Evolutionary conservation across 2,888 invertebrate species (phyloP), one percentile per base, ranked within the genome.

Genomic region (Amphipyra tragopoginis): DNA sequence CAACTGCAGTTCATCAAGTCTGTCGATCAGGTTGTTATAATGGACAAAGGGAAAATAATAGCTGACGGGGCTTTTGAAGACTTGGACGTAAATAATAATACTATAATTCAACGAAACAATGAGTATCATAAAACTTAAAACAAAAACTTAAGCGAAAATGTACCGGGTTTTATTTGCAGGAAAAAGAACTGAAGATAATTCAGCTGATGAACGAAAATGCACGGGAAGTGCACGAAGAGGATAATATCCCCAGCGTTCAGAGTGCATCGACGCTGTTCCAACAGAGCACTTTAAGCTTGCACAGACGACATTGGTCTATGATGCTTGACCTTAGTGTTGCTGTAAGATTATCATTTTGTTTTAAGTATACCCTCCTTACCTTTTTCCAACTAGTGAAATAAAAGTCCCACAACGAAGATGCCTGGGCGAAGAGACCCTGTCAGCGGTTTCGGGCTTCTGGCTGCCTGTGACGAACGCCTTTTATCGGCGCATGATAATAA

Each of bases 1-100:
- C 98, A 98, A 86, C 89, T 98, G 52, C 98, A 98, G 86, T 98
- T 97, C 76, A 91, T 97, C 8, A 96, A 96, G 77, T 93, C 95
- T 40, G 97, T 96, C 1, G 96, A 97, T 84, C 96, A 95, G 61
- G 95, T 94, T 13, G 84, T 94, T 0, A 90, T 94, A 11, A 87
- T 94, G 92, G 88, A 93, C 10, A 92, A 93, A 60, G 92, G 93
- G 34, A 86, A 80, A 57, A 83, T 93, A 14, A 70, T 91, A 8
- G 93, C 89, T 4, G 83, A 89, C 64, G 94, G 94, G 55, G 83
- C 81, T 26, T 93, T 91, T 65, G 86, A 90, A 44, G 88, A 90
- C 5, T 81, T 94, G 33, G 86, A 89, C 48, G 94, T 94, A 88
- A 88, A 47, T 76, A 72, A 26, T 15, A 44, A 29, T 11, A 0